These are phyloP conservation scores for Theodoxus fluviatilis DNA, from an alignment of 2,888 invertebrate genomes.

Conservation along the genomic window DNA sequence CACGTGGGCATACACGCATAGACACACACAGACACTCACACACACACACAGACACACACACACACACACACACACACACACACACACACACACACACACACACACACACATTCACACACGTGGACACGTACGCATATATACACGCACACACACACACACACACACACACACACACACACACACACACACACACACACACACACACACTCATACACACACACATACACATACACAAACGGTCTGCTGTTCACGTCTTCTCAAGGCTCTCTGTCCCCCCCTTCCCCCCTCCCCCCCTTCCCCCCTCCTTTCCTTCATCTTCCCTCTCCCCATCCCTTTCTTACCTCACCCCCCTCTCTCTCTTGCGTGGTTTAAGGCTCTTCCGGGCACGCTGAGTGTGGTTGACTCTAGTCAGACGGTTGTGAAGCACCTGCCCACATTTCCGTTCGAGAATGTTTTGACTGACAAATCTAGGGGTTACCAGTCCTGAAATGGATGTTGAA, in stretches of 20 bases:
- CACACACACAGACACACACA: slow-evolving; percentile 6
- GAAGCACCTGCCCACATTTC: too few relatives aligned
- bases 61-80: slow-evolving; percentile 14
- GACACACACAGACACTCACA: not conserved
- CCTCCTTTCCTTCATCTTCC: not conserved
- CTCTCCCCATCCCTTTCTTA: not conserved
- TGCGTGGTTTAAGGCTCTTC: too few relatives aligned
- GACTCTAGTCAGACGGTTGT: too few relatives aligned
- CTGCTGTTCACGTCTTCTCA: not conserved
- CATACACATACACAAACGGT: not conserved
- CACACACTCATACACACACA: not conserved
- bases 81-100: slow-evolving; percentile 12
- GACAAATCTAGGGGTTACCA: too few relatives aligned
- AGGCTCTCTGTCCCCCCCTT: not conserved
- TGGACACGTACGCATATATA: slow-evolving; percentile 16
- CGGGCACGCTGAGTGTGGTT: too few relatives aligned
- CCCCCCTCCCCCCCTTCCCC: not conserved
- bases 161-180: not conserved
- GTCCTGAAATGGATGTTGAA: too few relatives aligned
- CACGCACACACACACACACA: slow-evolving; percentile 16
- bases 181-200: too few relatives aligned
- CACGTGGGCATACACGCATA: not conserved
- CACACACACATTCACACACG: slow-evolving; percentile 9
- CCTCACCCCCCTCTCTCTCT: too few relatives aligned
- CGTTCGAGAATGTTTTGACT: too few relatives aligned